Evolutionary conservation across 2,113 vertebrate species (phyloP).

Genomic region (Albula glossodonta): DNA sequence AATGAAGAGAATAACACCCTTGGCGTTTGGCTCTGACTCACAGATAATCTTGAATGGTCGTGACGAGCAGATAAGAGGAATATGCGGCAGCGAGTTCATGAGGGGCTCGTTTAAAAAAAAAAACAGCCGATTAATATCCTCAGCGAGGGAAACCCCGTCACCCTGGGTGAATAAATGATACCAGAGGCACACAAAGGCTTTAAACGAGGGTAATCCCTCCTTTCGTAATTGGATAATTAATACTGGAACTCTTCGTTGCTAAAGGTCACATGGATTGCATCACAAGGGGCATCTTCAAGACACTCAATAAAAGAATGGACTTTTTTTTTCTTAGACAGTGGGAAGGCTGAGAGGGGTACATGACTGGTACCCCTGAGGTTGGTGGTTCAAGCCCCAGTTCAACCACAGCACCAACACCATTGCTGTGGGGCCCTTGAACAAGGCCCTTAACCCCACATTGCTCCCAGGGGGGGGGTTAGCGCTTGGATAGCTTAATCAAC

Average conservation of each 20-base stretch:
- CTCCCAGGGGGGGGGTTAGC: too few species aligned
- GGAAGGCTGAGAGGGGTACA: too few species aligned
- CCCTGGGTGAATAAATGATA: not conserved
- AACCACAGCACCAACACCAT: too few species aligned
- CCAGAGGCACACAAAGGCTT: not conserved
- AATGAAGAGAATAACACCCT: not conserved
- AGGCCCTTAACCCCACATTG: too few species aligned
- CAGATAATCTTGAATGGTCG: not conserved
- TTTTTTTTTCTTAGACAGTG: too few species aligned
- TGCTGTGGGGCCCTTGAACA: too few species aligned
- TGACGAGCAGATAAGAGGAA: not conserved
- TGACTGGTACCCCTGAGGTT: too few species aligned
- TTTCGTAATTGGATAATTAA: conserved; percentile 25
- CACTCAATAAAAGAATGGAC: not conserved
- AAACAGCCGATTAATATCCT: not conserved
- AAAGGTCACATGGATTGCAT: not conserved
- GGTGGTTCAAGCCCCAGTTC: too few species aligned
- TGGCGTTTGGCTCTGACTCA: not conserved
- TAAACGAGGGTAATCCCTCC: conserved; percentile 2
- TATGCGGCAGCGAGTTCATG: not conserved
- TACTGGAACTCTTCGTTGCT: not conserved
- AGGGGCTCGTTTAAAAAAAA: not conserved
- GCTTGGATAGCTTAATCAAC: too few species aligned
- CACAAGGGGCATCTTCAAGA: not conserved
- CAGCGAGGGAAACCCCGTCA: not conserved